Evolutionary conservation across 2,888 invertebrate genomes (phyloP).

Genomic region (Lamellibrachia columna): DNA sequence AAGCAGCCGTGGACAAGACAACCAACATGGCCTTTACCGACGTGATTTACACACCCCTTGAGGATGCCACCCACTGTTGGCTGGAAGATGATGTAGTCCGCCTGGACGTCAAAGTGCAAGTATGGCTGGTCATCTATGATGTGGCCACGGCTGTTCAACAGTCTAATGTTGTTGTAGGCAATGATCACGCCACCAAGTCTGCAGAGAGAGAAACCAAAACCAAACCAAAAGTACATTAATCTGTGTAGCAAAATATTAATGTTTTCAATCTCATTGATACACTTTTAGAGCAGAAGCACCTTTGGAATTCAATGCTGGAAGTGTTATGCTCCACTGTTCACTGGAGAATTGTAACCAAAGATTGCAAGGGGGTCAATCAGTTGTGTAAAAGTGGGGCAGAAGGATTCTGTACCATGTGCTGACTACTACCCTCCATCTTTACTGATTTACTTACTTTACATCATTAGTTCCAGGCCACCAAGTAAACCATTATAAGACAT

Average conservation of each 20-base stretch:
- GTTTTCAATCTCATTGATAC: not conserved
- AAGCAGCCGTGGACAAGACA: slow-evolving; percentile 77
- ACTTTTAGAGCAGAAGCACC: not conserved
- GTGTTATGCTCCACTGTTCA: too few species aligned
- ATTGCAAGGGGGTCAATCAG: too few species aligned
- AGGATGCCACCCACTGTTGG: slow-evolving; percentile 73
- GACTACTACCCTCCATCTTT: too few species aligned
- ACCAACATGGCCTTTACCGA: slow-evolving; percentile 74
- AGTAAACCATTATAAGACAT: too few species aligned
- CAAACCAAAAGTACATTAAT: too few species aligned
- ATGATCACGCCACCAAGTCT: slow-evolving; percentile 77
- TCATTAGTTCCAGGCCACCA: too few species aligned
- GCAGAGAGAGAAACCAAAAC: slow-evolving; percentile 53
- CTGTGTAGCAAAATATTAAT: slow-evolving; percentile 27
- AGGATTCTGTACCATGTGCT: too few species aligned
- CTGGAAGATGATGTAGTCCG: slow-evolving; percentile 76
- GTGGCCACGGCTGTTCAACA: slow-evolving; percentile 71
- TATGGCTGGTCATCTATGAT: slow-evolving; percentile 74
- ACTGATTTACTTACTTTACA: too few species aligned
- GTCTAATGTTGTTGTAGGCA: slow-evolving; percentile 75
- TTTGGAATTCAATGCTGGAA: too few species aligned
- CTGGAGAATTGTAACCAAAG: too few species aligned
- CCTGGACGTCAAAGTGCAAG: slow-evolving; percentile 75
- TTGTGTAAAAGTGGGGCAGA: too few species aligned
- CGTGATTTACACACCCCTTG: slow-evolving; percentile 75